These are phyloP conservation scores for Meriones psammophilus DNA, from an alignment of 2,797 vertebrate genomes.

Conservation along the genomic window DNA sequence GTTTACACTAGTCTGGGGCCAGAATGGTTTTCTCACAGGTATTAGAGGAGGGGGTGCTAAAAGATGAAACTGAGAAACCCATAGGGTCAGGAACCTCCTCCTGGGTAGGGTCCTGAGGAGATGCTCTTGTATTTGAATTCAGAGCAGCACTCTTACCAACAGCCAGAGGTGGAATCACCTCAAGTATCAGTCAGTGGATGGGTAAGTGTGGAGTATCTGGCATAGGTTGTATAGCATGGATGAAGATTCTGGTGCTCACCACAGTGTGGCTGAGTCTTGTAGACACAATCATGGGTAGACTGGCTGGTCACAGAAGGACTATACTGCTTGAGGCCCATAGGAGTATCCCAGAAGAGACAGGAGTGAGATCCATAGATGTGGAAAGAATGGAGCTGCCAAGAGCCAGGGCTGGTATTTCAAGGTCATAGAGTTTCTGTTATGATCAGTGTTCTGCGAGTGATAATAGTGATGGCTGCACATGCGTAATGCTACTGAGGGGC, in stretches of 20 bases:
- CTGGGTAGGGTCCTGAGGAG: background rate
- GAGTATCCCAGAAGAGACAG: background rate
- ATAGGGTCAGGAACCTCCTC: fast-evolving
- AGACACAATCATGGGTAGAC: fast-evolving
- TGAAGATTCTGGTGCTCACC: background rate
- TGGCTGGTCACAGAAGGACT: no score
- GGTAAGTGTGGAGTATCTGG: fast-evolving
- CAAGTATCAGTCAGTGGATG: no score
- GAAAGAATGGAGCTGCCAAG: background rate
- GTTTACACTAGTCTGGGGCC: background rate
- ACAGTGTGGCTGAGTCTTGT: no score
- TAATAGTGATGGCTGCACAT: fast-evolving
- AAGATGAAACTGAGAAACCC: no score
- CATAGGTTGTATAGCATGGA: fast-evolving
- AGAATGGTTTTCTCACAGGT: background rate
- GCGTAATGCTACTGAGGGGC: background rate
- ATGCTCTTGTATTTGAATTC: background rate
- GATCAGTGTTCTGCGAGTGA: background rate
- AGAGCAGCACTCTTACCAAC: fast-evolving
- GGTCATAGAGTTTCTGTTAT: background rate
- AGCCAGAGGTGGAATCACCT: no score
- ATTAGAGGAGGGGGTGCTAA: background rate
- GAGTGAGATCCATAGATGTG: background rate
- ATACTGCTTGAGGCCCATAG: background rate
- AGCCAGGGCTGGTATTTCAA: background rate